phyloP scores from a whole-genome alignment of 2,113 vertebrate species.

The Cryptomyrus ogoouensis region DNA sequence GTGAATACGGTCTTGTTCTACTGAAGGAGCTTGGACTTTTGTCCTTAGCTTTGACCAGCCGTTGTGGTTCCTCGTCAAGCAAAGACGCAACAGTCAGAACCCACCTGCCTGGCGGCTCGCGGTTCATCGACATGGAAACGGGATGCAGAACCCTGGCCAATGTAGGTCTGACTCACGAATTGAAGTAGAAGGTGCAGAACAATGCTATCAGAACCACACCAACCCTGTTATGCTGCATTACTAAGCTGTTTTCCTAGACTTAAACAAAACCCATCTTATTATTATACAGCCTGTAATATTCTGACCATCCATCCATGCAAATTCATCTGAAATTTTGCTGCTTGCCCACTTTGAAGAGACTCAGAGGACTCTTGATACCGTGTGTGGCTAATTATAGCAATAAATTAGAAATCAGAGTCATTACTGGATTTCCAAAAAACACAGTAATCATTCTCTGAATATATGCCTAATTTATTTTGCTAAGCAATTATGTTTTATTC shows the following conservation, averaged over 20 bases:
- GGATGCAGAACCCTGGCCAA: not conserved
- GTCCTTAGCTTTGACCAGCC: not conserved
- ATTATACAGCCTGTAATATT: not conserved
- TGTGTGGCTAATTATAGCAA: not conserved
- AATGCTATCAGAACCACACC: not conserved
- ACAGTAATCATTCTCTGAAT: not conserved
- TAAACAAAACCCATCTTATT: not conserved
- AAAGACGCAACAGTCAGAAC: not conserved
- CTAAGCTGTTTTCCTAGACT: not conserved
- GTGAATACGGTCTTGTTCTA: not conserved
- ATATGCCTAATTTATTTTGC: not conserved
- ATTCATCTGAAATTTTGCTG: not conserved
- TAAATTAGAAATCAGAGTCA: slow-evolving; percentile 4
- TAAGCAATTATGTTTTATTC: not conserved
- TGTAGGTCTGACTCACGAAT: not conserved
- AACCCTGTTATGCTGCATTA: not conserved
- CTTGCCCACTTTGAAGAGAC: not conserved
- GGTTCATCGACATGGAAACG: not conserved
- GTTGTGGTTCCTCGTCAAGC: not conserved
- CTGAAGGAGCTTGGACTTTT: not conserved
- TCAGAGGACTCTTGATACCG: not conserved
- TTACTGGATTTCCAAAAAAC: not conserved
- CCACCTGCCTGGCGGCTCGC: not conserved
- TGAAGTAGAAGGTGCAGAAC: not conserved
- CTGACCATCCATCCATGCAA: not conserved